Base-by-base conservation (phyloP, 1,140 invertebrate genomes). In the Wiebesia pumilae region DNA sequence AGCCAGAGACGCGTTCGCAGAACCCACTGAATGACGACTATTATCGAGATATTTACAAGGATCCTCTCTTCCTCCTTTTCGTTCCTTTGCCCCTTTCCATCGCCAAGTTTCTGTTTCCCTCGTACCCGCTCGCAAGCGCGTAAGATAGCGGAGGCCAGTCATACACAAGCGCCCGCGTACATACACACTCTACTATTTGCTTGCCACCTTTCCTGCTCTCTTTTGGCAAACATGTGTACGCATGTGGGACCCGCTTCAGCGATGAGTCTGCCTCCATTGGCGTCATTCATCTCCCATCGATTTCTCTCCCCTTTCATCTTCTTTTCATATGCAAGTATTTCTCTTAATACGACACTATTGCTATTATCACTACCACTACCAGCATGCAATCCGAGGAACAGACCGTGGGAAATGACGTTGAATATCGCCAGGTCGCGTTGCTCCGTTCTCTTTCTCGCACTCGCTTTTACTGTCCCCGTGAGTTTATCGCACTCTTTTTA, bases 351-450 rank as follows among this genome's bases (percentile, higher is more conserved):
- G 40, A 54, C 71, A 85, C 85, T 51, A 69, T 87, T 43, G 43
- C 83, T 78, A 86, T 83, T 86, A 81, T 77, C 33, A 86, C 80
- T 71, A 83, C 40, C 51, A 69, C 87, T 83, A 86, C 84, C 62
- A 81, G 58, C 87, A 86, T 87, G 84, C 84, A 69, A 79, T 27
- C 38, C 84, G 69, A 65, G 65, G 54, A 88, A 79, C 35, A 87
- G 86, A 92, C 89, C 92, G 92, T 92, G 92, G 91, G 92, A 93
- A 92, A 93, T 91, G 89, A 92, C 91, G 90, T 91, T 91, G 89
- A 91, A 90, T 90, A 91, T 91, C 47, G 89, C 43, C 85, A 58
- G 85, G 85, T 86, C 79, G 79, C 67, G 85, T 62, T 75, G 43
- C 84, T 85, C 43, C 73, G 27, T 30, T 75, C 81, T 83, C 16